Conservation (phyloP, 64 coral and sea anemone genomes). For the Actinia equina region DNA sequence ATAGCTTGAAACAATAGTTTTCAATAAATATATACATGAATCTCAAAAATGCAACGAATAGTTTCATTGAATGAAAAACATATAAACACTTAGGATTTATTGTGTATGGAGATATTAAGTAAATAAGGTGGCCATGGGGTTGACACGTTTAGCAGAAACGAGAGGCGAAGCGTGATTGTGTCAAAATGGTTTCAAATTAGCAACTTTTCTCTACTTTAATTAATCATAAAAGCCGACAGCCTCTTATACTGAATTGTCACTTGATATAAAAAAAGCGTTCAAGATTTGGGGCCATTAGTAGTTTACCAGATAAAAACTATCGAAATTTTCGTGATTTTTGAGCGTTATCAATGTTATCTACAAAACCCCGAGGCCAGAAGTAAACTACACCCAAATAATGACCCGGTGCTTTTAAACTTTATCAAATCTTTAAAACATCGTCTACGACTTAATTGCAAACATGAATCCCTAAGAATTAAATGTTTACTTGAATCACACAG, state of each 20-base stretch:
- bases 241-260: not conserved
- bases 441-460: not conserved
- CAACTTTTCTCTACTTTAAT: not conserved
- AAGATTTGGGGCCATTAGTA: not conserved
- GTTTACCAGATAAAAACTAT: not conserved
- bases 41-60: not conserved
- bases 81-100: not conserved
- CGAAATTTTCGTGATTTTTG: not conserved
- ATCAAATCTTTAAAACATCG: not conserved
- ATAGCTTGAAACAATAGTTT: not conserved
- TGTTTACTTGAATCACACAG: not conserved
- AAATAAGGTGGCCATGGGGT: not conserved
- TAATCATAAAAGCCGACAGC: not conserved
- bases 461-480: not conserved
- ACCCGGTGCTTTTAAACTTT: not conserved
- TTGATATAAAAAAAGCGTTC: not conserved
- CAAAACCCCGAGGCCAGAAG: not conserved
- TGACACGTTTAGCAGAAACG: not conserved
- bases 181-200: not conserved
- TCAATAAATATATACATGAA: not conserved
- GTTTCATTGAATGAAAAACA: not conserved
- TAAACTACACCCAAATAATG: constrained; percentile 10
- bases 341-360: not conserved
- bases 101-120: not conserved
- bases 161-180: not conserved